phyloP scores from a whole-genome alignment of 2,797 vertebrate genomes.

The Petrocephalus sullivani region DNA sequence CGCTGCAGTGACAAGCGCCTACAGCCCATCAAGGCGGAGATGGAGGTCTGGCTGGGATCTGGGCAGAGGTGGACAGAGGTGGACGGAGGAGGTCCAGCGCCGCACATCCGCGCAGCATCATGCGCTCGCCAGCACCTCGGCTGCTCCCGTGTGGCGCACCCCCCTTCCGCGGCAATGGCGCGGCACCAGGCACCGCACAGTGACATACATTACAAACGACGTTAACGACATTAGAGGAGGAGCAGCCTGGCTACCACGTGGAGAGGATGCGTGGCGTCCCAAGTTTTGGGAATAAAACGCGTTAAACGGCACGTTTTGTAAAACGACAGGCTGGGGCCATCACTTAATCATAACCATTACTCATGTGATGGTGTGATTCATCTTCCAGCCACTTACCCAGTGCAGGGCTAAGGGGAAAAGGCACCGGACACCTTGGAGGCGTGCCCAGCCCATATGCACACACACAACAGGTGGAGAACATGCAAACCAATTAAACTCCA shows the following conservation, averaged over 20 bases:
- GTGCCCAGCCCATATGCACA: background rate
- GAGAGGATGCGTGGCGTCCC: background rate
- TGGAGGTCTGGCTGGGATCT: background rate
- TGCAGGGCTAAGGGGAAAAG: background rate
- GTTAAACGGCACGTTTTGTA: background rate
- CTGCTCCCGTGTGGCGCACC: background rate
- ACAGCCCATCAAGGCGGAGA: background rate
- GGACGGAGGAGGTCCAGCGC: background rate
- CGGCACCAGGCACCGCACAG: background rate
- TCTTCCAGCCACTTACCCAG: background rate
- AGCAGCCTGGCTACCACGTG: background rate
- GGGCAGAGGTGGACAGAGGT: slow-evolving; percentile 1
- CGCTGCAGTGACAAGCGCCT: background rate
- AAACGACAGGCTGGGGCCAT: background rate
- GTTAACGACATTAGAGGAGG: background rate
- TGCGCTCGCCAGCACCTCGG: background rate
- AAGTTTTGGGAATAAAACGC: background rate
- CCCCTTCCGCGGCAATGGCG: background rate
- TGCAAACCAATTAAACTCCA: background rate
- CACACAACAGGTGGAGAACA: background rate
- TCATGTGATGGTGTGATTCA: background rate
- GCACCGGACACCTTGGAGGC: background rate
- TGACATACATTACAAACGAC: background rate
- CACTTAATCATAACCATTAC: background rate
- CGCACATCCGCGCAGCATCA: background rate